These are phyloP conservation scores for Unio delphinus DNA, from an alignment of 2,888 invertebrate genomes.

Conservation along the genomic window DNA sequence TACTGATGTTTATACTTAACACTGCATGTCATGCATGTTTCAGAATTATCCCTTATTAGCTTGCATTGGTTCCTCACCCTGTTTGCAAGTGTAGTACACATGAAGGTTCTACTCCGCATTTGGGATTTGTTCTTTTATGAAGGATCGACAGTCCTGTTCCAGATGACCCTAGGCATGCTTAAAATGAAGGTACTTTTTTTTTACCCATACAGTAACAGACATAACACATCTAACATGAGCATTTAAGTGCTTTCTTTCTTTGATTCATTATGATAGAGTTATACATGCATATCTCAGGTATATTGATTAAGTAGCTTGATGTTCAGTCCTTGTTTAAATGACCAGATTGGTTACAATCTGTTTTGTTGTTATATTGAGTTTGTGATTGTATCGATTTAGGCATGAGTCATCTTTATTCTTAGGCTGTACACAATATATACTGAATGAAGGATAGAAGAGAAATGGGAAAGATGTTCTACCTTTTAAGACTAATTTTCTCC, in stretches of 20 bases:
- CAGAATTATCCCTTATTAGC: slow-evolving; percentile 93
- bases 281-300: too few relatives aligned
- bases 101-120: slow-evolving; percentile 91
- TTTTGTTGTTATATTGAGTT: too few relatives aligned
- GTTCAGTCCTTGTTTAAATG: too few relatives aligned
- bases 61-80: slow-evolving; percentile 98
- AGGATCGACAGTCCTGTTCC: slow-evolving; percentile 94
- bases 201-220: not conserved
- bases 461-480: too few relatives aligned
- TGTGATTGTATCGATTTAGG: too few relatives aligned
- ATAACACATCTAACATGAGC: not conserved
- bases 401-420: too few relatives aligned
- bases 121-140: slow-evolving; percentile 99
- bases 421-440: too few relatives aligned
- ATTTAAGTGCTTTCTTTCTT: slow-evolving; percentile 1
- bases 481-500: too few relatives aligned
- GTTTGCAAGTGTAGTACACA: slow-evolving; percentile 96
- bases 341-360: too few relatives aligned
- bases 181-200: slow-evolving; percentile 77
- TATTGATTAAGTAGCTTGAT: too few relatives aligned
- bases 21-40: slow-evolving; percentile 29
- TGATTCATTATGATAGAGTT: not conserved
- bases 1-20: slow-evolving; percentile 3
- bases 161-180: slow-evolving; percentile 93
- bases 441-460: too few relatives aligned